Evolutionary conservation across 2,113 vertebrate genomes (phyloP).

Genomic region (Seriola rivoliana): DNA sequence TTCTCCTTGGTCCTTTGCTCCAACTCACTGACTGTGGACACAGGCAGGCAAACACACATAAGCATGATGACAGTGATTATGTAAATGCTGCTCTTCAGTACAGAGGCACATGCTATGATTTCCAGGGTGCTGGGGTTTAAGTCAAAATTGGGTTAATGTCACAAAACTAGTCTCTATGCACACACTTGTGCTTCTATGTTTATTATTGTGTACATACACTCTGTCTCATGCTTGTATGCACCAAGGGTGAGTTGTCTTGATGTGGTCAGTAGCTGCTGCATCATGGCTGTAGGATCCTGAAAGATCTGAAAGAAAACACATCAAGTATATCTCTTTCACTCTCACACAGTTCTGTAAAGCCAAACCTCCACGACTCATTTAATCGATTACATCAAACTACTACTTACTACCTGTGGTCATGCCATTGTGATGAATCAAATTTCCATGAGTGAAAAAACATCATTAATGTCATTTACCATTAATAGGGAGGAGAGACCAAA

Average conservation of each 20-base stretch:
- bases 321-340: neutral
- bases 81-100: neutral
- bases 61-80: neutral
- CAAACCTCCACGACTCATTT: neutral
- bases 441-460: neutral
- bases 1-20: constrained; percentile 97
- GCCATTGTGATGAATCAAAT: neutral
- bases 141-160: neutral
- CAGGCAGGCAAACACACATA: neutral
- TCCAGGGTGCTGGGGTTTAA: too few relatives aligned
- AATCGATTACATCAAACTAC: neutral
- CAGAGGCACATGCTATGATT: too few relatives aligned
- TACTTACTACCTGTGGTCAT: neutral
- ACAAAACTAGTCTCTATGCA: neutral
- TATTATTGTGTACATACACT: constrained; percentile 88
- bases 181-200: neutral
- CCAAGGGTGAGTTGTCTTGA: constrained; percentile 96
- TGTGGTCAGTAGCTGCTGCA: constrained; percentile 97
- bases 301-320: constrained; percentile 89
- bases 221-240: constrained; percentile 98
- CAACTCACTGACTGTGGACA: constrained; percentile 90
- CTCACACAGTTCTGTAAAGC: neutral
- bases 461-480: neutral
- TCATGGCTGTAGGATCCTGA: constrained; percentile 99
- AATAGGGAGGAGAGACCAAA: neutral